phyloP scores from a whole-genome alignment of 1,140 invertebrate species.

The Mesaphorura yosii region DNA sequence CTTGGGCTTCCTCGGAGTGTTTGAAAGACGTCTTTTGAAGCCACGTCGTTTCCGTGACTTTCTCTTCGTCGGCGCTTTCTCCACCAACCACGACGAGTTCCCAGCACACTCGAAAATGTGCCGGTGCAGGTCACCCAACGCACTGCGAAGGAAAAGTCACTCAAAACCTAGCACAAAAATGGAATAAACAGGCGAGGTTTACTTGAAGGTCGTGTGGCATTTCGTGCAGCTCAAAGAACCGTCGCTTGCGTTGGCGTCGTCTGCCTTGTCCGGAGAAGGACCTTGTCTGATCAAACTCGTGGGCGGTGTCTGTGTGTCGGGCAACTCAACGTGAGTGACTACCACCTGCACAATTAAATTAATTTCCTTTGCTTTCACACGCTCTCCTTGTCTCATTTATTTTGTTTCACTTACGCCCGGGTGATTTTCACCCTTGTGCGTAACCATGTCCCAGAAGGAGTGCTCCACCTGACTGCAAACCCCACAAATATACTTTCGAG shows the following conservation, averaged over 20 bases:
- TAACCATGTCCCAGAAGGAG: slow-evolving; percentile 30
- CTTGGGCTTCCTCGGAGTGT: slow-evolving; percentile 23
- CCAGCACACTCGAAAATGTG: slow-evolving; percentile 32
- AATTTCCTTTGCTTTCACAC: too few relatives aligned
- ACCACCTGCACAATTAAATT: too few relatives aligned
- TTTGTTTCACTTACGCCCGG: too few relatives aligned
- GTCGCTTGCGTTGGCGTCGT: too few relatives aligned
- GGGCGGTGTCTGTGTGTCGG: slow-evolving; percentile 3
- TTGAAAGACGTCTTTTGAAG: slow-evolving; percentile 29
- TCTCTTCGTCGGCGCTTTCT: slow-evolving; percentile 7
- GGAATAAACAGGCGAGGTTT: slow-evolving; percentile 1
- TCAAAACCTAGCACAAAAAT: not conserved
- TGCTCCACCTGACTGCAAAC: slow-evolving; percentile 28
- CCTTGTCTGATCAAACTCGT: slow-evolving; percentile 8
- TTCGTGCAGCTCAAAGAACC: slow-evolving; percentile 20
- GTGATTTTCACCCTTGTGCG: slow-evolving; percentile 30
- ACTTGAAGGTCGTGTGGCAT: slow-evolving; percentile 26
- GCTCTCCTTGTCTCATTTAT: too few relatives aligned
- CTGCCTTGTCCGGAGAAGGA: not conserved
- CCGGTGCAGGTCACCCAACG: slow-evolving; percentile 25
- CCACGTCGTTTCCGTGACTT: slow-evolving; percentile 18
- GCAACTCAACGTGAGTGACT: slow-evolving; percentile 27
- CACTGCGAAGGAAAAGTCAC: slow-evolving; percentile 12
- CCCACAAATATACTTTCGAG: slow-evolving; percentile 24
- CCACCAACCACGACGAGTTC: slow-evolving; percentile 19